phyloP scores from a whole-genome alignment of 2,113 vertebrate species.

The Ifrita kowaldi region DNA sequence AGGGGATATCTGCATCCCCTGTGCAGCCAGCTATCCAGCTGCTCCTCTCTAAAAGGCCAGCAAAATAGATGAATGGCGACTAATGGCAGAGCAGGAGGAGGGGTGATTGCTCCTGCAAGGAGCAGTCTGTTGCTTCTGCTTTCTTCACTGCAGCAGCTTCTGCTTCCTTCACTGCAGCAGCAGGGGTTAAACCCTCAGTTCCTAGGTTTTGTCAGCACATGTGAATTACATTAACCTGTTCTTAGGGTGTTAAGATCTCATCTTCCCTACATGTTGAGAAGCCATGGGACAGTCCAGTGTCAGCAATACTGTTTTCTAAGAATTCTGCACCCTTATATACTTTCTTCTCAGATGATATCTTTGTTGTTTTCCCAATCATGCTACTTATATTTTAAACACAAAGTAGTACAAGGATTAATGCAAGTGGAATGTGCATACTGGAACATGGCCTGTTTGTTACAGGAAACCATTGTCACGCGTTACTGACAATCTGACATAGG shows the following conservation, averaged over 20 bases:
- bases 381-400: neutral
- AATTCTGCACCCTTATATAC: neutral
- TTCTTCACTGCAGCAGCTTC: neutral
- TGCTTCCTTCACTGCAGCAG: neutral
- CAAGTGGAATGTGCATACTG: neutral
- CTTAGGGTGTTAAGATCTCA: neutral
- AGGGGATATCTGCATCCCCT: neutral
- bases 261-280: neutral
- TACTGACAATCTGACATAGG: slow-evolving; percentile 33
- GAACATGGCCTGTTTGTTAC: slow-evolving; percentile 27
- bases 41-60: neutral
- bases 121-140: neutral
- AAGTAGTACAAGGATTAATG: slow-evolving; percentile 11
- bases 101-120: neutral
- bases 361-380: neutral
- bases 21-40: neutral
- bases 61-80: neutral
- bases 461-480: slow-evolving; percentile 40
- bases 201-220: neutral
- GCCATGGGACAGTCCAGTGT: neutral
- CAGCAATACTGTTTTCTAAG: neutral
- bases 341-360: neutral
- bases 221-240: neutral
- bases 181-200: neutral
- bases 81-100: neutral